Evolutionary conservation across 2,888 invertebrate species (phyloP).

Genomic region (Dromius quadrimaculatus): DNA sequence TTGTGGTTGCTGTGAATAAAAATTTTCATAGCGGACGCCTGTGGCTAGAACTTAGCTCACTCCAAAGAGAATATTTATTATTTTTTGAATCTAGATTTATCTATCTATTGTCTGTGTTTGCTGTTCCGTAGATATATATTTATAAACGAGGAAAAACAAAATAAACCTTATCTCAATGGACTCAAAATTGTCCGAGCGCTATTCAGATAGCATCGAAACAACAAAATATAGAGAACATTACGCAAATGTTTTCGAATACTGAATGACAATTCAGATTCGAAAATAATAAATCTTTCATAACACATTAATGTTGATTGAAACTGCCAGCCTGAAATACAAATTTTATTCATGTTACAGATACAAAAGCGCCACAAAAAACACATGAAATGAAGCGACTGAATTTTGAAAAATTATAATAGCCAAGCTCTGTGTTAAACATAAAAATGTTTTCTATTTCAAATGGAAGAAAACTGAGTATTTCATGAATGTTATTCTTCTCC

Average conservation of each 20-base stretch:
- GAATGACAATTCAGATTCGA: constrained; percentile 26
- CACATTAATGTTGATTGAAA: constrained; percentile 26
- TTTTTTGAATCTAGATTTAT: constrained; percentile 47
- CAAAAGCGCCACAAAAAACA: too few relatives aligned
- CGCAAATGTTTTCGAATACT: constrained; percentile 33
- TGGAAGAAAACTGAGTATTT: too few relatives aligned
- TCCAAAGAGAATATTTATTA: constrained; percentile 38
- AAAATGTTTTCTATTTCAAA: too few relatives aligned
- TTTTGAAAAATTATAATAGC: too few relatives aligned
- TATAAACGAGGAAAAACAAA: constrained; percentile 31
- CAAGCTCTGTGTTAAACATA: too few relatives aligned
- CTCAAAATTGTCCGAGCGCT: constrained; percentile 18
- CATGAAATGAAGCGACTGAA: too few relatives aligned
- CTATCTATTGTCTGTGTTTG: constrained; percentile 43
- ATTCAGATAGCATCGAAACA: constrained; percentile 9
- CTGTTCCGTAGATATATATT: constrained; percentile 33
- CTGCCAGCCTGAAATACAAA: background rate
- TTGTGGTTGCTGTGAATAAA: background rate
- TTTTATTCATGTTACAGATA: constrained; percentile 9
- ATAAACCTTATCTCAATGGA: constrained; percentile 12
- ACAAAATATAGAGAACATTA: constrained; percentile 18
- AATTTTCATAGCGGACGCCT: background rate
- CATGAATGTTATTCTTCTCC: constrained; percentile 40
- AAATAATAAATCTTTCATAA: constrained; percentile 39
- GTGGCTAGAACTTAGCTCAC: constrained; percentile 1